Percentiles rank a stretch among this genome's conserved stretches.
Conservation (phyloP, 2,797 vertebrate species). For the Crypturellus tataupa region DNA sequence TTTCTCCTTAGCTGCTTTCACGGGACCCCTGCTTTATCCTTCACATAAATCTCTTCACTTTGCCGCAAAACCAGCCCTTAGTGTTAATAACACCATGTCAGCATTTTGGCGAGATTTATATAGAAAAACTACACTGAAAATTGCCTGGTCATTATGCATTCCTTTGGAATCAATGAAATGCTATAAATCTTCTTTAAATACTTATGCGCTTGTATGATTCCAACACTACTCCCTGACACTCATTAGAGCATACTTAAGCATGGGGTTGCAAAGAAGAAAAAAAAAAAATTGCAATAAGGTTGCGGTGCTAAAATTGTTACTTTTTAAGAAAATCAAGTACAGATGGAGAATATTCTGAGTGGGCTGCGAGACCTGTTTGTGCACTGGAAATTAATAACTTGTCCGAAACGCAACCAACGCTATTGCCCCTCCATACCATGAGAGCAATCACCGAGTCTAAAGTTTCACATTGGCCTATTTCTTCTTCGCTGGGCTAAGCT, state of each 20-base stretch:
- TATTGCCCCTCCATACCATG: slow-evolving; percentile 47
- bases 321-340: neutral
- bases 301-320: neutral
- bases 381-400: slow-evolving; percentile 60
- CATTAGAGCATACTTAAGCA: slow-evolving; percentile 16
- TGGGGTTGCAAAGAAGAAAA: neutral
- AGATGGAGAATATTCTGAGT: neutral
- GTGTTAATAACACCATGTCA: slow-evolving; percentile 54
- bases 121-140: slow-evolving; percentile 21
- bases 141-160: slow-evolving; percentile 37
- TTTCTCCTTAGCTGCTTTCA: neutral
- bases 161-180: slow-evolving; percentile 49
- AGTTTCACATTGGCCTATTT: slow-evolving; percentile 79
- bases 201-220: slow-evolving; percentile 10
- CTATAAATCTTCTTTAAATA: slow-evolving; percentile 24
- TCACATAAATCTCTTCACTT: slow-evolving; percentile 55
- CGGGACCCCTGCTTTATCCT: slow-evolving; percentile 40
- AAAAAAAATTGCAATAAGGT: neutral
- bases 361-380: neutral
- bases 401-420: slow-evolving; percentile 16
- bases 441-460: slow-evolving; percentile 69
- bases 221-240: neutral
- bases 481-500: slow-evolving; percentile 75
- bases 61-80: neutral
- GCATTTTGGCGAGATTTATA: slow-evolving; percentile 33